Evolutionary conservation across 2,113 vertebrate species (phyloP).

Genomic region (Oryzias woworae): DNA sequence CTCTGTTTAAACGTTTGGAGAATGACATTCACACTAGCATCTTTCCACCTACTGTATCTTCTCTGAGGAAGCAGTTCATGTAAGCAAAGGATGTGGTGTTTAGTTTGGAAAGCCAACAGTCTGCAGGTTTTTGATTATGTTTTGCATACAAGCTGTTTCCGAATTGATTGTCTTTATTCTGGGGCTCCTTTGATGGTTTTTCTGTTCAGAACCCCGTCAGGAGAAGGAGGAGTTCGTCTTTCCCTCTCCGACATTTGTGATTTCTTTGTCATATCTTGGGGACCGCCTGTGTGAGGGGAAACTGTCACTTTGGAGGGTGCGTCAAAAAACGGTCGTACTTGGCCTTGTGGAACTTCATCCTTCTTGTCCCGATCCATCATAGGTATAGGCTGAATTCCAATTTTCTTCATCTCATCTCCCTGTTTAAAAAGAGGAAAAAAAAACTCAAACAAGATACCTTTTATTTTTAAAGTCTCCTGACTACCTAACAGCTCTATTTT

Average conservation of each 20-base stretch:
- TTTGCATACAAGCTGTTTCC: too few species aligned
- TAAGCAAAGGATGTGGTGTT: too few species aligned
- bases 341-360: conserved; percentile 94
- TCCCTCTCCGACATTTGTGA: not conserved
- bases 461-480: conserved; percentile 23
- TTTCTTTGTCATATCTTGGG: not conserved
- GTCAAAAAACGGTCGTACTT: conserved; percentile 76
- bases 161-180: too few species aligned
- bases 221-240: not conserved
- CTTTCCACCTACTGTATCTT: too few species aligned
- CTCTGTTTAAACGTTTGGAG: too few species aligned
- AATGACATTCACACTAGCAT: too few species aligned
- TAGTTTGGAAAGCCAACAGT: too few species aligned
- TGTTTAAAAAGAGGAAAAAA: conserved; percentile 44
- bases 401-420: conserved; percentile 99
- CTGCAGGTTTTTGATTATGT: too few species aligned
- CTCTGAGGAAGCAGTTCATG: too few species aligned
- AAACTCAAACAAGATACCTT: conserved; percentile 4
- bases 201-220: too few species aligned
- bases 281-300: not conserved
- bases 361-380: conserved; percentile 99
- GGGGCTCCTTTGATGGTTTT: too few species aligned
- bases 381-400: conserved; percentile 93
- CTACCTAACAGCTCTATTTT: conserved; percentile 15
- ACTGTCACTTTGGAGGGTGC: not conserved